These are phyloP conservation scores for Gerris buenoi DNA, from an alignment of 1,140 invertebrate species.

Conservation along the genomic window DNA sequence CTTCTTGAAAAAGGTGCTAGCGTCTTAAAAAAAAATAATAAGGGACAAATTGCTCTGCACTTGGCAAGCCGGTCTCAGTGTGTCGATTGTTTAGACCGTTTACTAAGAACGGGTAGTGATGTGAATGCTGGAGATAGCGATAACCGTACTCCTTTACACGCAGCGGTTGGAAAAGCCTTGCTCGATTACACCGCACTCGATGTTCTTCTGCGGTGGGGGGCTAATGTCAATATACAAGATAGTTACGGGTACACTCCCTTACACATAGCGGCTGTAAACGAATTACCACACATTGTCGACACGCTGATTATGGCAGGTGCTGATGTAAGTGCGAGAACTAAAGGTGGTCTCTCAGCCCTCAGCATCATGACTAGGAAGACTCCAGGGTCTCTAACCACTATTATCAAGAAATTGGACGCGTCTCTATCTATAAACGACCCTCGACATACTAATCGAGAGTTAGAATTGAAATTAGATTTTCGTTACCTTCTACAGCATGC, in stretches of 20 bases:
- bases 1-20: slow-evolving; percentile 57
- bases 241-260: slow-evolving; percentile 78
- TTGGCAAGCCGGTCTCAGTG: slow-evolving; percentile 57
- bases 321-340: slow-evolving; percentile 65
- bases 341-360: slow-evolving; percentile 63
- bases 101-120: slow-evolving; percentile 53
- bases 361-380: slow-evolving; percentile 69
- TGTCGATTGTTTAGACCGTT: slow-evolving; percentile 56
- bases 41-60: slow-evolving; percentile 64
- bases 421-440: slow-evolving; percentile 64
- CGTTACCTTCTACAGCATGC: slow-evolving; percentile 59
- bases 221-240: slow-evolving; percentile 69
- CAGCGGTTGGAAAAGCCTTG: slow-evolving; percentile 57
- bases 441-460: slow-evolving; percentile 55
- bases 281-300: slow-evolving; percentile 66
- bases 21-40: slow-evolving; percentile 48
- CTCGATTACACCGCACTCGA: slow-evolving; percentile 59
- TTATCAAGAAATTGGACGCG: slow-evolving; percentile 56
- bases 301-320: slow-evolving; percentile 66
- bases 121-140: slow-evolving; percentile 61
- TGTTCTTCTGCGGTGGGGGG: slow-evolving; percentile 52
- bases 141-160: slow-evolving; percentile 56
- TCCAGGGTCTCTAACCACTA: slow-evolving; percentile 58
- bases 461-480: slow-evolving; percentile 66
- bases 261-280: slow-evolving; percentile 71